Evolutionary conservation across 2,888 invertebrate genomes (phyloP).

Genomic region (Drosophila quinaria): DNA sequence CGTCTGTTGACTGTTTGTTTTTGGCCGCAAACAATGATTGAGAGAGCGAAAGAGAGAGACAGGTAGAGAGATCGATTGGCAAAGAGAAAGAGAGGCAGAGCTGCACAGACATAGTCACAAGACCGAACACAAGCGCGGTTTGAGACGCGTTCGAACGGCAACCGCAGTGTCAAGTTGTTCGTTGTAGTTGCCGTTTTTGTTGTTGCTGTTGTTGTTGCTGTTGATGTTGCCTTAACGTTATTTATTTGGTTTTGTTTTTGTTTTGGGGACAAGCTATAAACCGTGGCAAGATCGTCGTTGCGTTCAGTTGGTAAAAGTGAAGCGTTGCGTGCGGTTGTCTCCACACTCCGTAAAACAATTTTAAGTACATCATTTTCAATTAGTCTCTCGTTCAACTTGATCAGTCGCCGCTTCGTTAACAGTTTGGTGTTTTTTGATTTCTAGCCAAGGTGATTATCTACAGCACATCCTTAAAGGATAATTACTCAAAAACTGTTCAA

Average conservation of each 20-base stretch:
- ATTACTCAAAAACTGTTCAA: slow-evolving; percentile 28
- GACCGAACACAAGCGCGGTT: slow-evolving; percentile 46
- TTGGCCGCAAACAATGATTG: slow-evolving; percentile 3
- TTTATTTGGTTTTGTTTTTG: slow-evolving; percentile 52
- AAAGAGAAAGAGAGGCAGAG: neutral
- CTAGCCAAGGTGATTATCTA: slow-evolving; percentile 52
- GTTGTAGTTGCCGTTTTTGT: slow-evolving; percentile 29
- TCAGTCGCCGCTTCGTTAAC: slow-evolving; percentile 24
- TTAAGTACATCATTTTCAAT: slow-evolving; percentile 22
- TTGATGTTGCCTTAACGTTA: slow-evolving; percentile 39
- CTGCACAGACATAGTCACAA: neutral
- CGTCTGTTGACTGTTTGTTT: slow-evolving; percentile 10
- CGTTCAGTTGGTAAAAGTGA: slow-evolving; percentile 86
- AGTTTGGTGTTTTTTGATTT: slow-evolving; percentile 35
- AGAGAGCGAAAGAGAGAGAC: neutral
- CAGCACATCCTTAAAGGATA: slow-evolving; percentile 46
- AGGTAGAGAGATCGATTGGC: slow-evolving; percentile 1
- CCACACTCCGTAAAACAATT: slow-evolving; percentile 35
- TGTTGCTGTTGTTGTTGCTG: slow-evolving; percentile 18
- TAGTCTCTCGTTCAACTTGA: slow-evolving; percentile 29
- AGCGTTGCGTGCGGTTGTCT: slow-evolving; percentile 84
- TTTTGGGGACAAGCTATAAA: slow-evolving; percentile 86
- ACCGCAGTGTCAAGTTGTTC: slow-evolving; percentile 41
- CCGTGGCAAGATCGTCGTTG: slow-evolving; percentile 84
- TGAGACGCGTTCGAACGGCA: slow-evolving; percentile 63